Base-by-base conservation (phyloP, 2,113 vertebrate species). In the Cyanocitta stelleri region DNA sequence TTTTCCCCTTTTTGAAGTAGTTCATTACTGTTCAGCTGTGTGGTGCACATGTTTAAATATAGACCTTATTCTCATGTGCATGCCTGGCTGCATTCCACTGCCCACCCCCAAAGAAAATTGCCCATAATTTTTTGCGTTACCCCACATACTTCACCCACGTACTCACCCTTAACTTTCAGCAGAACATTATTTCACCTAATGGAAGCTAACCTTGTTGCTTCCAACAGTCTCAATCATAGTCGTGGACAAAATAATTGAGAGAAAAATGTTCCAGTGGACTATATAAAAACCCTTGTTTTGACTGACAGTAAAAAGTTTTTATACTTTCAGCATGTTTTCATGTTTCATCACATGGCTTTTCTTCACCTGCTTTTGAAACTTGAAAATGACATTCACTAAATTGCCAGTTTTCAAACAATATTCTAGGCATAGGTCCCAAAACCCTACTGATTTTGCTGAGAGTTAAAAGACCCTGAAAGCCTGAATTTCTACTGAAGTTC, bases 101-200 rank as follows among this genome's bases (percentile, higher is more conserved):
- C 91, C 89, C 82, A 90, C 93, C 76, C 79, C 56, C 90, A 90
- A 92, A 90, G 93, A 95, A 96, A 96, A 96, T 96, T 96, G 85
- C 84, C 91, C 54, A 7, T 96, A 43, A 92, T 95, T 96, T 96
- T 94, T 93, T 67, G 49, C 68, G 41, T 90, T 93, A 94, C 88
- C 94, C 93, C 93, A 74, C 93, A 75, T 84, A 43, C 27, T 84
- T 90, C 59, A 0, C 95, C 93, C 92, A 95, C 90, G 0, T 78
- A 35, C 35, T 95, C 73, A 89, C 75, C 90, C 86, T 90, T 93
- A 81, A 74, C 83, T 92, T 96, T 81, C 68, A 64, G 73, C 41
- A 49, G 69, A 90, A 84, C n/a, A 13, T 78, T 90, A 75, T 89
- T 96, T 96, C 73, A 94, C 76, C 79, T 90, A 68, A 86, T 84